Conservation (phyloP, 2,797 vertebrate species). For the Paedocypris micromegethes region DNA sequence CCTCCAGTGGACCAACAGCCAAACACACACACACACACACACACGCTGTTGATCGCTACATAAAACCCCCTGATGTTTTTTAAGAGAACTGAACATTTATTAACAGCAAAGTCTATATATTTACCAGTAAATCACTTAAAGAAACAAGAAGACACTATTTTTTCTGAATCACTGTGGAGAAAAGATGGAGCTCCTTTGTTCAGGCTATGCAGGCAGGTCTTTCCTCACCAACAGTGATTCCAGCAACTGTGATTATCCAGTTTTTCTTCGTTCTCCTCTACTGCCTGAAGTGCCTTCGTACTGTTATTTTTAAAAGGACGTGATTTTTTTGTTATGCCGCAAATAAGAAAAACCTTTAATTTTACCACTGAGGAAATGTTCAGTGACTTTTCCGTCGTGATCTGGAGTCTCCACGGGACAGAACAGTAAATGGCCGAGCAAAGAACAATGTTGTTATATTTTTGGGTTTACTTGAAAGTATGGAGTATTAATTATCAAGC, state of each 20-base stretch:
- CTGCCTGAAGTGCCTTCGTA: conserved; percentile 96
- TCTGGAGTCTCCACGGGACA: conserved; percentile 20
- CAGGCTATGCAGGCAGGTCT: conserved; percentile 73
- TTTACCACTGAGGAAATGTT: too few species aligned
- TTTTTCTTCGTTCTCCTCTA: conserved; percentile 66
- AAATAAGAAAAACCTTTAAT: conserved; percentile 49
- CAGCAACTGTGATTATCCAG: conserved; percentile 75
- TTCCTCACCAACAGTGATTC: conserved; percentile 69
- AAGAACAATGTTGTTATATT: conserved; percentile 25
- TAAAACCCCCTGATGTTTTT: conserved; percentile 61
- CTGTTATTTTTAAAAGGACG: conserved; percentile 77
- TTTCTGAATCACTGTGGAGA: conserved; percentile 15
- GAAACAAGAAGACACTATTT: conserved; percentile 13
- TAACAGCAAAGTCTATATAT: conserved; percentile 66
- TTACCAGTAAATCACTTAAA: conserved; percentile 56
- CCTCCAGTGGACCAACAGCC: conserved; percentile 18
- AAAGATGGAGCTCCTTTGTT: conserved; percentile 44
- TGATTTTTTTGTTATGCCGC: conserved; percentile 77
- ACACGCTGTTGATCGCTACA: conserved; percentile 57
- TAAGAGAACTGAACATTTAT: conserved; percentile 62
- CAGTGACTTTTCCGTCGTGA: neutral
- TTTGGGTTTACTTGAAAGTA: conserved; percentile 44
- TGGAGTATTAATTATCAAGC: conserved; percentile 31
- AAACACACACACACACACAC: conserved; percentile 51
- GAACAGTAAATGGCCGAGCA: conserved; percentile 28